Percentiles rank a stretch among this genome's conserved stretches.
Evolutionary conservation across 1,140 invertebrate genomes (phyloP).

Genomic region (Agrypnia vestita): DNA sequence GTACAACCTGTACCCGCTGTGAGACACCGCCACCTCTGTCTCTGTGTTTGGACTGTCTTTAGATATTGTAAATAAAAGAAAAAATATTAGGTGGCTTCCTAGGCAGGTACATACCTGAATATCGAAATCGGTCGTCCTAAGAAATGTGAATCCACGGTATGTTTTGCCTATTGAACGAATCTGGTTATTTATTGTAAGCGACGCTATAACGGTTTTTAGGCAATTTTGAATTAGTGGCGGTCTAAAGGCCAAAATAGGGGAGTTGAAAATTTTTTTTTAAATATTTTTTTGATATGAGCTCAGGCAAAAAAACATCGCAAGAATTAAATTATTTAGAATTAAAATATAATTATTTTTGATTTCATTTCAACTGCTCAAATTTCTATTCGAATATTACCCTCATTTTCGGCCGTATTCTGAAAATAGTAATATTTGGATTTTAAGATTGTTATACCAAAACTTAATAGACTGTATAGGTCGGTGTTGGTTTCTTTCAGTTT

Average conservation of each 20-base stretch:
- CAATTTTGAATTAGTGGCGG: neutral
- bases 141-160: slow-evolving; percentile 17
- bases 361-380: too few species aligned
- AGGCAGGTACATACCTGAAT: neutral
- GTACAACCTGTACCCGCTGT: slow-evolving; percentile 14
- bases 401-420: too few species aligned
- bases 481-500: too few species aligned
- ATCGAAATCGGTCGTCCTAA: slow-evolving; percentile 14
- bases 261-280: neutral
- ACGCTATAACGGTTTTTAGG: neutral
- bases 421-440: too few species aligned
- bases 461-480: too few species aligned
- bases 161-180: slow-evolving; percentile 33
- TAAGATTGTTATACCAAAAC: too few species aligned
- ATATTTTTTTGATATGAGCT: neutral
- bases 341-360: too few species aligned
- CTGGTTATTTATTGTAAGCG: slow-evolving; percentile 15
- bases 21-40: neutral
- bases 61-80: slow-evolving; percentile 13
- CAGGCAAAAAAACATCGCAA: neutral
- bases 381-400: too few species aligned
- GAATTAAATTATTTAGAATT: too few species aligned
- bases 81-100: neutral
- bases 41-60: slow-evolving; percentile 17
- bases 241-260: neutral